These are phyloP conservation scores for Lasiommata megera DNA, from an alignment of 2,888 invertebrate genomes.

Conservation along the genomic window DNA sequence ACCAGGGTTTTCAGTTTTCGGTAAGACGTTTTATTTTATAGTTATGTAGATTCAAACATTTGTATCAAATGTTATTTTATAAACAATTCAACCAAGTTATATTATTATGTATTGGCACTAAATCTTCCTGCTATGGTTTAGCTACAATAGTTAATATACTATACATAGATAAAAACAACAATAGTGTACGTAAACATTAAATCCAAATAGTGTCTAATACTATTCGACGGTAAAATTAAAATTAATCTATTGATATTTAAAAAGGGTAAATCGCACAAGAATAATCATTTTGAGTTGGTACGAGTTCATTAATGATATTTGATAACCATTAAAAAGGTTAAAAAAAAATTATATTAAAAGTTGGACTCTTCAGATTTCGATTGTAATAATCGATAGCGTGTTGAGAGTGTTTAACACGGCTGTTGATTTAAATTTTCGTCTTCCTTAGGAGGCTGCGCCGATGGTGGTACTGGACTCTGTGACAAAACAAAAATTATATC, in stretches of 20 bases:
- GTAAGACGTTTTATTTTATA: neutral
- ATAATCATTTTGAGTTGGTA: conserved; percentile 48
- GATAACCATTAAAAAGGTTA: conserved; percentile 48
- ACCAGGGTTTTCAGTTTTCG: neutral
- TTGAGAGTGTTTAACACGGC: conserved; percentile 68
- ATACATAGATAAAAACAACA: neutral
- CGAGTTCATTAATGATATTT: no score
- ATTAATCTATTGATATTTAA: conserved; percentile 6
- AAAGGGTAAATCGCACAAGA: conserved; percentile 18
- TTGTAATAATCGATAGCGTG: conserved; percentile 14
- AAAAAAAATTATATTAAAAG: conserved; percentile 51
- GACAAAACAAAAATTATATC: conserved; percentile 46
- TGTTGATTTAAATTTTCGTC: conserved; percentile 89
- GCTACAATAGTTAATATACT: neutral
- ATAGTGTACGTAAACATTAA: neutral
- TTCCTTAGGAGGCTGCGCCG: conserved; percentile 82
- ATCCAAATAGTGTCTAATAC: neutral
- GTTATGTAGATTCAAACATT: neutral
- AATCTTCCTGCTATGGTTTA: conserved; percentile 11
- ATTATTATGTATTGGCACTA: conserved; percentile 19
- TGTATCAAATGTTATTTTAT: neutral
- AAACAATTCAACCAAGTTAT: neutral
- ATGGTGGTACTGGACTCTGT: conserved; percentile 86
- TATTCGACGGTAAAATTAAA: neutral
- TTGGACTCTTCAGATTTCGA: conserved; percentile 55